These are phyloP conservation scores for Pogonomyrmex californicus DNA, from an alignment of 1,140 invertebrate genomes.

Conservation along the genomic window DNA sequence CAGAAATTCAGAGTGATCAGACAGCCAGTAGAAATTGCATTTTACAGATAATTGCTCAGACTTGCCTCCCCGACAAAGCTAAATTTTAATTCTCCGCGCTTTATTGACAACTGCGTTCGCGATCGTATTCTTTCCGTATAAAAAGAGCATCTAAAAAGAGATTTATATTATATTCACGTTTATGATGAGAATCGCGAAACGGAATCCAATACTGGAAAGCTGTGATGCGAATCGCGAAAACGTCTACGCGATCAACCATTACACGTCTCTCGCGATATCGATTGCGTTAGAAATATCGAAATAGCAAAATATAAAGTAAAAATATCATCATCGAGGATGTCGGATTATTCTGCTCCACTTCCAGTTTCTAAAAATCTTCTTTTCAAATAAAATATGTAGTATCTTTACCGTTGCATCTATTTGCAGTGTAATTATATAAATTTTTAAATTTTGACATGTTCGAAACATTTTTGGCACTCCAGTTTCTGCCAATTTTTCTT, in stretches of 20 bases:
- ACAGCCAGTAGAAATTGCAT: not conserved
- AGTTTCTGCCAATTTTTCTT: not conserved
- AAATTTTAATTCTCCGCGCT: constrained; percentile 30
- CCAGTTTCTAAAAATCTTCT: not conserved
- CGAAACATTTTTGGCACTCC: not conserved
- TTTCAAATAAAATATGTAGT: not conserved
- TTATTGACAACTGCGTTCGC: constrained; percentile 12
- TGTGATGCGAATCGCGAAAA: constrained; percentile 31
- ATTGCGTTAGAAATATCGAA: not conserved
- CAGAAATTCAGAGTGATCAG: not conserved
- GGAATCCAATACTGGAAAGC: constrained; percentile 2
- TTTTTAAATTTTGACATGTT: constrained; percentile 13
- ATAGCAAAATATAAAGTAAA: not conserved
- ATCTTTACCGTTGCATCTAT: not conserved
- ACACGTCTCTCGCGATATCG: not conserved
- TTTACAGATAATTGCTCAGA: not conserved
- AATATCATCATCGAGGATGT: not conserved
- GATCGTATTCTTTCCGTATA: constrained; percentile 13
- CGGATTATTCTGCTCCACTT: not conserved
- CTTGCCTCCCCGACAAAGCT: not conserved
- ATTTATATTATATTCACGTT: constrained; percentile 54
- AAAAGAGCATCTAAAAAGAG: not conserved
- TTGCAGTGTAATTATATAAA: not conserved
- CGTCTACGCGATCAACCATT: not conserved
- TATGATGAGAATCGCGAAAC: constrained; percentile 30